A percentile compares a stretch with the other conserved stretches of the same genome.
Conservation (phyloP, 2,797 vertebrate species). For the Spinus pinus region DNA sequence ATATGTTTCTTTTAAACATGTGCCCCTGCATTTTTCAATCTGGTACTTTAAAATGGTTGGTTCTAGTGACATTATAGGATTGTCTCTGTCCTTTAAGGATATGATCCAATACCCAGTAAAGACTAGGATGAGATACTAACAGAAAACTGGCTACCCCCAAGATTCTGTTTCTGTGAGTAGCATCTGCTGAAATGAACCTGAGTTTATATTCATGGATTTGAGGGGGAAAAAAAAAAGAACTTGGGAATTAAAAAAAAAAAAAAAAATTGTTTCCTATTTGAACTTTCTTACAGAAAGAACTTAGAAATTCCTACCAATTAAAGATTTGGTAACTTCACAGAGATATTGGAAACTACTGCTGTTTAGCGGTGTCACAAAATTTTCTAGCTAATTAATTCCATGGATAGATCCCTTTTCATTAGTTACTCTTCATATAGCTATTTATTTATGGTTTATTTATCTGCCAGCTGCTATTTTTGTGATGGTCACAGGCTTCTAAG, state of each 20-base stretch:
- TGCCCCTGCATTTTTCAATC: not conserved
- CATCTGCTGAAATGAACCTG: not conserved
- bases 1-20: not conserved
- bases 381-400: not conserved
- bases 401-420: not conserved
- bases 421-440: not conserved
- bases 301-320: not conserved
- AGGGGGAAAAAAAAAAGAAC: no score
- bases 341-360: not conserved
- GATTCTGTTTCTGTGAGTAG: not conserved
- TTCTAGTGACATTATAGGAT: not conserved
- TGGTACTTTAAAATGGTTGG: not conserved
- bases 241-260: not conserved
- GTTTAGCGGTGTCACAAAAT: not conserved
- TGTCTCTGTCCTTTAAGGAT: not conserved
- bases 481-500: not conserved
- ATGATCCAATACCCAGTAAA: not conserved
- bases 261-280: not conserved
- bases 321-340: not conserved
- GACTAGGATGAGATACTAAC: not conserved
- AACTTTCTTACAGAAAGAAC: not conserved
- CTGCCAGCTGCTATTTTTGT: not conserved
- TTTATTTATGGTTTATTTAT: not conserved
- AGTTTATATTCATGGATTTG: not conserved
- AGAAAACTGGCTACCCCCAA: not conserved